Base-by-base conservation (phyloP, 2,113 vertebrate species). In the Hucho hucho region DNA sequence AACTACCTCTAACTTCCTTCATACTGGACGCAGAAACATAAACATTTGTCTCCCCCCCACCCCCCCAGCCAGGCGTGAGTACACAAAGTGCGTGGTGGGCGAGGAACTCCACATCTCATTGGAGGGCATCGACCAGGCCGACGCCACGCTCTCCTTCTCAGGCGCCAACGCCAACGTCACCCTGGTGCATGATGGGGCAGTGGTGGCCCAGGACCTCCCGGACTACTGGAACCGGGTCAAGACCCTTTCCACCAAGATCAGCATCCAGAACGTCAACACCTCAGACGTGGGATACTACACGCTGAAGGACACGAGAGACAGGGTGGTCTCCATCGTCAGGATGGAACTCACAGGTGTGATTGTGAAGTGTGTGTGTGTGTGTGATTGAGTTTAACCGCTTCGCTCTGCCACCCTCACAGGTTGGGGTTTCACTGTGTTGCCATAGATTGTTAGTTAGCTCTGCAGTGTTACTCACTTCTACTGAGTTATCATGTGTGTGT, bases 311-410 rank as follows among this genome's bases (percentile, higher is more conserved):
- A 58, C 13, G 9, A 73, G 22, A 22, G 1, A 22, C 26, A 73
- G 84, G 1, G 0, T 25, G 37, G 84, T 90, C 64, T 85, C 87
- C 18, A 13, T 85, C 7, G 86, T 78, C 58, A 81, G 49, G 66
- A 82, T 90, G 88, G 72, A 83, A 16, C 74, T 92, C 20, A 87
- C 85, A 53, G 88, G 91, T 91, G 25, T n/a, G n/a, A n/a, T n/a
- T n/a, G n/a, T n/a, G n/a, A n/a, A n/a, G n/a, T n/a, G n/a, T n/a
- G n/a, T n/a, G n/a, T n/a, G n/a, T n/a, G 43, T 46, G 43, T 46
- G 43, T 46, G 2, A 28, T 28, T 28, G 28, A 26, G 26, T 26
- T 26, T 28, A 28, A 28, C 28, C 28, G 2, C 28, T 28, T 28
- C 2, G 28, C 28, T 28, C 3, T 28, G 28, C 3, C 28, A 28